Conservation (phyloP, 2,888 invertebrate genomes). For the Ormyrus thymus region DNA sequence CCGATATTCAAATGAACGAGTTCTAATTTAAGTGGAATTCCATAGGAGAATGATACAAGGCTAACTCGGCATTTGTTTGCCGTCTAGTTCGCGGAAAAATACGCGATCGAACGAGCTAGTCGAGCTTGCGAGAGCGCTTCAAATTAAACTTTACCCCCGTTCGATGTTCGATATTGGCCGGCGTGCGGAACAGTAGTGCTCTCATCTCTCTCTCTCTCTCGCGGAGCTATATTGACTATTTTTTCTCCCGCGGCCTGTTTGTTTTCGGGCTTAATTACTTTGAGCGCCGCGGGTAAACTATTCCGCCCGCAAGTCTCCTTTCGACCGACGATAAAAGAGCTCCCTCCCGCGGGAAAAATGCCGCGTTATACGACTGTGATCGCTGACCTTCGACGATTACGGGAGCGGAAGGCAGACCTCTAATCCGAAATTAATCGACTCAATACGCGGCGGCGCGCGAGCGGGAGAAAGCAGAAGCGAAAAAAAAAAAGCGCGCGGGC, state of each 20-base stretch:
- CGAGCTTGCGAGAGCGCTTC: not conserved
- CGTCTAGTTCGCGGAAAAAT: no score
- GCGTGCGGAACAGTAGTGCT: no score
- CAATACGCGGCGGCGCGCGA: not conserved
- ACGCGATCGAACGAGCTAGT: not conserved
- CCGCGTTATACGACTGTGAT: no score
- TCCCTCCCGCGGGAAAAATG: not conserved
- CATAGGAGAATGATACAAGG: no score
- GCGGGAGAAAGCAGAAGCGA: not conserved
- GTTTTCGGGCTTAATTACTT: constrained; percentile 25
- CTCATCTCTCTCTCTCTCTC: no score
- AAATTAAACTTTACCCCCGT: constrained; percentile 32
- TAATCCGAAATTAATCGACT: constrained; percentile 43
- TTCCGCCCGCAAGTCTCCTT: no score
- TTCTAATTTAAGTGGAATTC: no score
- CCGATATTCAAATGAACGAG: no score
- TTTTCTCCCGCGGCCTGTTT: not conserved
- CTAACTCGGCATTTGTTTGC: no score
- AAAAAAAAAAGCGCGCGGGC: not conserved
- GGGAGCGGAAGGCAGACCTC: not conserved
- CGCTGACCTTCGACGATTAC: no score
- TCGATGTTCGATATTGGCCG: not conserved
- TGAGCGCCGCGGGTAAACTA: no score
- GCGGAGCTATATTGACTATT: no score
- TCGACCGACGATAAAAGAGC: not conserved